Evolutionary conservation across 1,140 invertebrate genomes (phyloP), one percentile per base, ranked within the genome.

Genomic region (Procambarus virginalis): DNA sequence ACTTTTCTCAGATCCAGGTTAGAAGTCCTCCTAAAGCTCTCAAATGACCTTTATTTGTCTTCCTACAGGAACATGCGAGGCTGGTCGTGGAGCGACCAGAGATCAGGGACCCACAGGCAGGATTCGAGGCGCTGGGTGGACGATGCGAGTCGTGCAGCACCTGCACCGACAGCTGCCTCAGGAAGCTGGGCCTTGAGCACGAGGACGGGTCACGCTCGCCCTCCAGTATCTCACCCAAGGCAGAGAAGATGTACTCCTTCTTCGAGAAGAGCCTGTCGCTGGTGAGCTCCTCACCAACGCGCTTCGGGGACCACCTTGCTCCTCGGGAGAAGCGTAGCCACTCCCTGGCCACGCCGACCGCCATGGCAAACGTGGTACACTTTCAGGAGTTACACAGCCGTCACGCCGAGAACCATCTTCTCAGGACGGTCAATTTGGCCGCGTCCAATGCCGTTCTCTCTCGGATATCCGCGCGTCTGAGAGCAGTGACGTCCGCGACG

Each of bases 171-270:
- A 78, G 73, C 68, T 89, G 87, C 81, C 80, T 89, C 68, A 83
- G 48, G 75, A 89, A 89, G 34, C 87, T 89, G 5, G 87, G 87
- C 46, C 81, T 89, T 2, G 87, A 89, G 46, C 87, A 89, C 70
- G 87, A 89, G 55, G 87, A 89, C 73, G 87, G 87, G 22, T 89
- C 87, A 0, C 87, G 87, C 87, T 89, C 87, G 3, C 87, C 87
- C 70, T 89, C 87, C 81, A 89, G 87, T 81, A 77, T 89, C 87
- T 89, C 87, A 17, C 87, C 87, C n/a, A 89, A 89, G 55, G 60
- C 80, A 2, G 87, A 89, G 51, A 89, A 89, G 73, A 89, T 89
- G 87, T 84, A 89, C 80, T 60, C 70, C 73, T 89, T 89, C 81
- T 89, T 89, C 73, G 87, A 89, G 60, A 89, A 89, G 81, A 77